Percentiles rank a stretch among this genome's conserved stretches.
Evolutionary conservation across 2,888 invertebrate species (phyloP).

Genomic region (Meteorus colon): DNA sequence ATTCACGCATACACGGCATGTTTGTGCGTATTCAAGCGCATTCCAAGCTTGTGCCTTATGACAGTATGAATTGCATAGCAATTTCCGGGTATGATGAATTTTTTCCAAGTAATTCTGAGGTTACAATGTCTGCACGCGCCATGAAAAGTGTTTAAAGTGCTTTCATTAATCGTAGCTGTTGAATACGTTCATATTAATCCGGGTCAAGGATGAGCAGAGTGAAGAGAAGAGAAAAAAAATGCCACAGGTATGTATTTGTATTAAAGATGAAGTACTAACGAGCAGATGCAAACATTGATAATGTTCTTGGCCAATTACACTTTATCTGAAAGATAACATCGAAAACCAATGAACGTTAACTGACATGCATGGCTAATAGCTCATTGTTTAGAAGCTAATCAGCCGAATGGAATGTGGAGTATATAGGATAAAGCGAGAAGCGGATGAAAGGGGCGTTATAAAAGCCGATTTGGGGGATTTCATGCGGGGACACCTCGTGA

Average conservation of each 20-base stretch:
- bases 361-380: conserved; percentile 41
- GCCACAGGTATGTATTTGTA: too few relatives aligned
- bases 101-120: neutral
- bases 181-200: neutral
- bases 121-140: neutral
- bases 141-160: neutral
- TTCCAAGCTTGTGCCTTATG: neutral
- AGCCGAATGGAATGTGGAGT: conserved; percentile 25
- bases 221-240: neutral
- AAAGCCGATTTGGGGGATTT: conserved; percentile 46
- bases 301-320: conserved; percentile 10
- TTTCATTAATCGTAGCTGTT: neutral
- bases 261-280: neutral
- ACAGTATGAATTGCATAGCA: neutral
- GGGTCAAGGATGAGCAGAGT: too few relatives aligned
- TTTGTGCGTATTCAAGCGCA: neutral
- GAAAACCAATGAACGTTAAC: conserved; percentile 42
- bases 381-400: conserved; percentile 52
- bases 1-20: conserved; percentile 1
- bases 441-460: conserved; percentile 29
- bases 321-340: conserved; percentile 35
- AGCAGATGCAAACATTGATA: conserved; percentile 15
- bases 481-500: conserved; percentile 26
- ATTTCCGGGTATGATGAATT: neutral
- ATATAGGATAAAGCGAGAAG: neutral